A percentile compares a stretch with the other conserved stretches of the same genome.
phyloP scores from a whole-genome alignment of 2,797 vertebrate genomes.

The Spinus olivaceus region DNA sequence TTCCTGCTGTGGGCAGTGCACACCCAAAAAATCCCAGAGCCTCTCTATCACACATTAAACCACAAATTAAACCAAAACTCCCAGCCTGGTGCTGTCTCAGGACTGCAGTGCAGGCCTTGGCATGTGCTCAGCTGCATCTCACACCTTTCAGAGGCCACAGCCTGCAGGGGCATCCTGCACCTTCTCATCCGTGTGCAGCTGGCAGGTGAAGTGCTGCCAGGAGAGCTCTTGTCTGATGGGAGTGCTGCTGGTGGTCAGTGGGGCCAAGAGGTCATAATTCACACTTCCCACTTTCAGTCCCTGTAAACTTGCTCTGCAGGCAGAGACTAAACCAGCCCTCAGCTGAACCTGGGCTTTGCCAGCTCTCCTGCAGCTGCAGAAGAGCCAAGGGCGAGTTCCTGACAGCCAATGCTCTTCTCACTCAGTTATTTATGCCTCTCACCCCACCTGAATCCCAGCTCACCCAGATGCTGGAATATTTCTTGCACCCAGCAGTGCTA shows the following conservation, averaged over 20 bases:
- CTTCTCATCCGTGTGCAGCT: rapidly evolving
- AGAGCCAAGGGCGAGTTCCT: background rate
- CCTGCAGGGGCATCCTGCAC: background rate
- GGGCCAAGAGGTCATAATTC: background rate
- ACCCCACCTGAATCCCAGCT: background rate
- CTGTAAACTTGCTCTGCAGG: background rate
- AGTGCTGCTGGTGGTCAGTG: rapidly evolving
- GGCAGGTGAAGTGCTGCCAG: rapidly evolving
- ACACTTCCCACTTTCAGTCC: background rate
- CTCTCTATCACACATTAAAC: background rate
- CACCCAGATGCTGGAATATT: rapidly evolving
- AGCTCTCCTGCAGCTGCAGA: background rate
- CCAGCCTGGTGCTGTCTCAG: background rate
- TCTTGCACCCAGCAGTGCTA: background rate
- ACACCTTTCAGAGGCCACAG: background rate
- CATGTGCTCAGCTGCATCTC: background rate
- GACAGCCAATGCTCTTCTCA: background rate
- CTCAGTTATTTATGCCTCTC: background rate
- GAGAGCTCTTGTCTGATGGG: background rate
- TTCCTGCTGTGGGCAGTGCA: background rate
- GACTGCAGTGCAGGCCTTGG: background rate
- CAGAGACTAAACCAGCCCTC: background rate
- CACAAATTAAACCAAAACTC: background rate
- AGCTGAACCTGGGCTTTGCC: background rate
- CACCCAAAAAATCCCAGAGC: slow-evolving; percentile 12